phyloP scores from a whole-genome alignment of 2,113 vertebrate species.

The Neotragus moschatus region DNA sequence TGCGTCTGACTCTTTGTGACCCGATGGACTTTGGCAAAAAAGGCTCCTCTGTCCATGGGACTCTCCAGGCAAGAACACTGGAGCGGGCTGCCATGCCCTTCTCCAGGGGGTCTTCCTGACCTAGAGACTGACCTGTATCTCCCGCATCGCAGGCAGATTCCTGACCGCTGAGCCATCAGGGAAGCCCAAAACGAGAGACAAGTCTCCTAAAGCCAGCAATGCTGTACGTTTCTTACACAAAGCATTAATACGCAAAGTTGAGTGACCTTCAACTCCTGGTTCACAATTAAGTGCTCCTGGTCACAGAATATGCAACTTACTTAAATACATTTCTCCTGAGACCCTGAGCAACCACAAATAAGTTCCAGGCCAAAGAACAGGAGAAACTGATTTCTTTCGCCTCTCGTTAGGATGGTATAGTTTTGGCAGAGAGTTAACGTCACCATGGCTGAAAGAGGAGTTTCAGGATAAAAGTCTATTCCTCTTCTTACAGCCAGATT shows the following conservation, averaged over 20 bases:
- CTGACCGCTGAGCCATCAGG: not conserved
- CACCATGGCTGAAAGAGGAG: not conserved
- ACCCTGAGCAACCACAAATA: not conserved
- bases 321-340: not conserved
- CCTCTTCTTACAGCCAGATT: not conserved
- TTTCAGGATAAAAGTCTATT: not conserved
- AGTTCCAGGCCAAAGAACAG: not conserved
- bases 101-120: not conserved
- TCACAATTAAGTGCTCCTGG: not conserved
- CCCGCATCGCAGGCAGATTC: not conserved
- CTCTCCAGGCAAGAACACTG: not conserved
- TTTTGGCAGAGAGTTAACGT: not conserved
- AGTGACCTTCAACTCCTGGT: not conserved
- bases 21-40: too few relatives aligned
- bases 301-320: not conserved
- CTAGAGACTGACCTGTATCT: not conserved
- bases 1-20: not conserved
- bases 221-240: not conserved
- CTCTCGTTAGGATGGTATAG: not conserved
- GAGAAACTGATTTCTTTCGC: not conserved
- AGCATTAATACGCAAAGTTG: not conserved
- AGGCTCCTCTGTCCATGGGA: not conserved
- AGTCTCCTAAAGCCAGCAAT: not conserved
- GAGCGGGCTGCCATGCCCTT: not conserved
- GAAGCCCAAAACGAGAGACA: not conserved